Percentiles rank a stretch among this genome's conserved stretches.
These are phyloP conservation scores for Scaptomyza caliginosa DNA, from an alignment of 2,888 invertebrate species.

Conservation along the genomic window DNA sequence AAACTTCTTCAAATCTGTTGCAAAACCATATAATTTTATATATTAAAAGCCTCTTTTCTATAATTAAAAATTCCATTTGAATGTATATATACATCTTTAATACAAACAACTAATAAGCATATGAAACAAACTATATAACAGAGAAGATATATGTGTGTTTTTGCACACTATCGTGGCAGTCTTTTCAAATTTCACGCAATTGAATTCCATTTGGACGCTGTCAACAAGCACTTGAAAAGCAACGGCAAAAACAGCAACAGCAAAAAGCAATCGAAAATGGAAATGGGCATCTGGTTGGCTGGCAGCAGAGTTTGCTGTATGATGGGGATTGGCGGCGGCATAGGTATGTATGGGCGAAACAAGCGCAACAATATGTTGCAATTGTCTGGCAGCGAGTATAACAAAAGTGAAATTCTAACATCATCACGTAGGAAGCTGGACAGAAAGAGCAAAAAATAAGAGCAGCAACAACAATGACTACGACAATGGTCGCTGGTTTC, in stretches of 20 bases:
- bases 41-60: too few species aligned
- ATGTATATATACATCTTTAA: too few species aligned
- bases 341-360: conserved; percentile 33
- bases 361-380: conserved; percentile 69
- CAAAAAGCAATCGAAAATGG: conserved; percentile 51
- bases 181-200: conserved; percentile 31
- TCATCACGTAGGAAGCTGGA: conserved; percentile 55
- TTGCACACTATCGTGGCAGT: neutral
- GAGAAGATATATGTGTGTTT: neutral
- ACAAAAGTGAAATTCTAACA: conserved; percentile 67
- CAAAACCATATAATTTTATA: too few species aligned
- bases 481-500: conserved; percentile 28
- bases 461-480: conserved; percentile 8
- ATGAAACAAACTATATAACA: too few species aligned
- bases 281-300: conserved; percentile 36
- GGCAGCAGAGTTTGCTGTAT: neutral
- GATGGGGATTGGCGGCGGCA: neutral
- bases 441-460: conserved; percentile 18
- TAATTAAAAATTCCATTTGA: too few species aligned
- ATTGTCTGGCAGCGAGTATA: conserved; percentile 56
- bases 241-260: conserved; percentile 10
- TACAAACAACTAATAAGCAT: too few species aligned
- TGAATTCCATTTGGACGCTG: conserved; percentile 52
- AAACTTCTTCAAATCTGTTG: too few species aligned
- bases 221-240: conserved; percentile 48